A percentile compares a stretch with the other conserved stretches of the same genome.
These are phyloP conservation scores for Antennarius maculatus DNA, from an alignment of 2,797 vertebrate species.

Conservation along the genomic window DNA sequence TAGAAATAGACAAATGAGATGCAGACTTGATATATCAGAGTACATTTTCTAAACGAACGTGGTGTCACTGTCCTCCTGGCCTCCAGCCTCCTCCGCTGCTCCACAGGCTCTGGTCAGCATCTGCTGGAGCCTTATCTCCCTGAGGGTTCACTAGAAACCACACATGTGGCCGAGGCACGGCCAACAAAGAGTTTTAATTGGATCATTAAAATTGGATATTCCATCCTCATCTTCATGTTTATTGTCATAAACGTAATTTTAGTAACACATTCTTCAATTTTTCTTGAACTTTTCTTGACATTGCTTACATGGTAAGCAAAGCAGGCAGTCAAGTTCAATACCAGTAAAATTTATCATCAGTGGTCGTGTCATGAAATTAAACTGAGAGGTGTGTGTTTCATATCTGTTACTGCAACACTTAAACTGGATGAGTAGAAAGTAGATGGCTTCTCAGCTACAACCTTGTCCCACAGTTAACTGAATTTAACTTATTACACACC, in stretches of 20 bases:
- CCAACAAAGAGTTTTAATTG: slow-evolving; percentile 43
- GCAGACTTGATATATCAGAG: slow-evolving; percentile 19
- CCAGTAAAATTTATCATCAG: fast-evolving
- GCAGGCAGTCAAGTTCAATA: background rate
- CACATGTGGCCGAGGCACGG: slow-evolving; percentile 13
- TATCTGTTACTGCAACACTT: slow-evolving; percentile 9
- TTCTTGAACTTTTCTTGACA: too few species aligned
- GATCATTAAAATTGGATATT: slow-evolving; percentile 36
- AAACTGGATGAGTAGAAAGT: background rate
- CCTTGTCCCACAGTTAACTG: background rate
- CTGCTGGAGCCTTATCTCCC: slow-evolving; percentile 53
- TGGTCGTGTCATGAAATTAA: background rate
- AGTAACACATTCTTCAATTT: background rate
- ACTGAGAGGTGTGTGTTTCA: background rate
- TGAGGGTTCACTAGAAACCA: slow-evolving; percentile 49
- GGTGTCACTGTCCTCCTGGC: slow-evolving; percentile 65
- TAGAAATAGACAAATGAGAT: slow-evolving; percentile 39
- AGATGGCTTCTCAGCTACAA: background rate
- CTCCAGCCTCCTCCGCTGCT: slow-evolving; percentile 45
- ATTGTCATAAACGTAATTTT: slow-evolving; percentile 2
- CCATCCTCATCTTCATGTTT: slow-evolving; percentile 7
- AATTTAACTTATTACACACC: background rate
- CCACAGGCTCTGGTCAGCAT: slow-evolving; percentile 53
- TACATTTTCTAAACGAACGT: slow-evolving; percentile 19
- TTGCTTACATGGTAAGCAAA: too few species aligned